Percentiles rank a stretch among this genome's conserved stretches.
These are phyloP conservation scores for Oxycera nigricornis DNA, from an alignment of 2,888 invertebrate genomes.

Conservation along the genomic window DNA sequence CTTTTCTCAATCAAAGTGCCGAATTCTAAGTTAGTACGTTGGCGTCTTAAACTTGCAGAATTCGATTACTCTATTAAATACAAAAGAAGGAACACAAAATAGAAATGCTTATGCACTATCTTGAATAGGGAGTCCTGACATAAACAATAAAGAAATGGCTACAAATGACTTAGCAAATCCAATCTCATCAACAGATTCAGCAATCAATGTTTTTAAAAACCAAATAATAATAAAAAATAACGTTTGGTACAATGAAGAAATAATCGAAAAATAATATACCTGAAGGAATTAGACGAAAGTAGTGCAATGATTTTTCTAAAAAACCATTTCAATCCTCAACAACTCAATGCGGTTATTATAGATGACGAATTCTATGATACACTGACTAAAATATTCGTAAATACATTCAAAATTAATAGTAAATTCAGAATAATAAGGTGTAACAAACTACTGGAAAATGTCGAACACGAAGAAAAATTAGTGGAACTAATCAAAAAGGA, in stretches of 20 bases:
- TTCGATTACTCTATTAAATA: not conserved
- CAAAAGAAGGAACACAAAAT: not conserved
- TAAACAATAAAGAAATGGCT: not conserved
- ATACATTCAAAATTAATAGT: not conserved
- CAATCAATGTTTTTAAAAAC: conserved; percentile 46
- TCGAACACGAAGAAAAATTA: not conserved
- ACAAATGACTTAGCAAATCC: conserved; percentile 49
- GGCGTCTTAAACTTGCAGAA: not conserved
- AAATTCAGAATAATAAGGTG: not conserved
- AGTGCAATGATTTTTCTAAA: conserved; percentile 37
- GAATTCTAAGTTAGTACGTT: not conserved
- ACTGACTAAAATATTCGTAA: not conserved
- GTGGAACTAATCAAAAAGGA: not conserved
- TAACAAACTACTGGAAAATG: not conserved
- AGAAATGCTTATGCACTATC: not conserved
- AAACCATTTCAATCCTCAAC: conserved; percentile 37
- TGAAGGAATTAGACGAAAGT: conserved; percentile 9
- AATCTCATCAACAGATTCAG: conserved; percentile 43
- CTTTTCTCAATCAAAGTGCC: not conserved
- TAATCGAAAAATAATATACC: conserved; percentile 29
- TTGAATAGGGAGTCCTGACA: conserved; percentile 45
- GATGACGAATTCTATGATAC: not conserved
- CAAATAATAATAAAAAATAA: conserved; percentile 39
- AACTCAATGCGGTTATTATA: not conserved
- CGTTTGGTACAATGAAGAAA: too few relatives aligned